Percentiles rank a stretch among this genome's conserved stretches.
These are phyloP conservation scores for Mormyrus lacerda DNA, from an alignment of 2,113 vertebrate genomes.

Conservation along the genomic window DNA sequence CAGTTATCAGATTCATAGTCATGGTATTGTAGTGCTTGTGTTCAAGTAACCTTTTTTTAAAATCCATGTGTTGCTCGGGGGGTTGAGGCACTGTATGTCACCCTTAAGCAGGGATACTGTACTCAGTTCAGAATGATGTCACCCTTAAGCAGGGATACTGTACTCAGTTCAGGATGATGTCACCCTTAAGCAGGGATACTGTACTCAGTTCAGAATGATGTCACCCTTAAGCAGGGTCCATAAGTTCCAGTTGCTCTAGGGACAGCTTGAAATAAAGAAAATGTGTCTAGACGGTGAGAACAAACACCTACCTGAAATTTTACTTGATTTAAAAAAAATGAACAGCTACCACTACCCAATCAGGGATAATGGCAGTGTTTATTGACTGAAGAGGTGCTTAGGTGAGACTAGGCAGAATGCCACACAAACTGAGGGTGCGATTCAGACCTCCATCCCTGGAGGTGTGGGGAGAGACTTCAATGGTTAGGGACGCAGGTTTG, in stretches of 20 bases:
- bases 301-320: not conserved
- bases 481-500: too few species aligned
- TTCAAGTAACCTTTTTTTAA: not conserved
- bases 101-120: not conserved
- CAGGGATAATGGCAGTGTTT: not conserved
- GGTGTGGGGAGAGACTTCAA: not conserved
- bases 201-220: not conserved
- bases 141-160: too few species aligned
- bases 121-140: not conserved
- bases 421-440: not conserved
- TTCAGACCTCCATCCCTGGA: not conserved
- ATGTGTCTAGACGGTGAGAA: not conserved
- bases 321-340: not conserved
- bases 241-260: not conserved
- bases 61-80: not conserved
- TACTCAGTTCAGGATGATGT: too few species aligned
- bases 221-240: not conserved
- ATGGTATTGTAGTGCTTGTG: not conserved
- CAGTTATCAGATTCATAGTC: not conserved
- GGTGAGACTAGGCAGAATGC: not conserved
- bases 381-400: not conserved
- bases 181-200: too few species aligned
- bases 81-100: not conserved
- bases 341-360: not conserved
- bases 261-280: not conserved